Base-by-base conservation (phyloP, 1,140 invertebrate species). In the Aphaenogaster ashmeadi region DNA sequence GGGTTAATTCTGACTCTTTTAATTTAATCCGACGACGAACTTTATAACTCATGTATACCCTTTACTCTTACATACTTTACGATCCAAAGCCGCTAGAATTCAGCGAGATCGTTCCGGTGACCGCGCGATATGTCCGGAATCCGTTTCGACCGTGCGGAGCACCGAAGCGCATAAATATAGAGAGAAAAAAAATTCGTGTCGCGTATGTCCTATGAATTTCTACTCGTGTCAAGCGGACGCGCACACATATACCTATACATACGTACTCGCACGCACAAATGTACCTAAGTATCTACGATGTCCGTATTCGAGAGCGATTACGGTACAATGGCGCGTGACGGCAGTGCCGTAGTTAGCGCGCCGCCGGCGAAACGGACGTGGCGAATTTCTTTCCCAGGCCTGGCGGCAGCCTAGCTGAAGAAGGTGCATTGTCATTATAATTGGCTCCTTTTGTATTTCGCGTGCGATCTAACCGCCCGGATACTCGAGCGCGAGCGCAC, bases 401-500 rank as follows among this genome's bases (percentile, higher is more conserved):
- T 88, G 91, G 86, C 41, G 69, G 56, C 91, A 36, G 58, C 85
- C 90, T 91, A 91, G 87, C 87, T 92, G 91, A 91, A 74, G 80
- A 84, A 92, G 83, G 87, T 86, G 92, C 93, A 95, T 95, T 95
- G 95, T 95, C 95, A 95, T 95, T 95, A 93, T 95, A 95, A 95
- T 95, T 95, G 94, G 94, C 92, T 92, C 69, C 92, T 93, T 94
- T 95, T 95, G 93, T 95, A 93, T 94, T 94, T 94, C 91, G 92
- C 93, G 92, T 93, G 93, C 93, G 94, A 95, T 95, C 92, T 93
- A 93, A 94, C 93, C 92, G 92, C 69, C 90, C 84, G 91, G 88
- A 74, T 93, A 89, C 91, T 89, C 87, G 88, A 87, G 86, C 90
- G 79, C 78, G 79, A 88, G 84, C 88, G 89, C 86, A 69, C 69